phyloP scores from a whole-genome alignment of 2,797 vertebrate genomes.

The Vespertilio murinus region DNA sequence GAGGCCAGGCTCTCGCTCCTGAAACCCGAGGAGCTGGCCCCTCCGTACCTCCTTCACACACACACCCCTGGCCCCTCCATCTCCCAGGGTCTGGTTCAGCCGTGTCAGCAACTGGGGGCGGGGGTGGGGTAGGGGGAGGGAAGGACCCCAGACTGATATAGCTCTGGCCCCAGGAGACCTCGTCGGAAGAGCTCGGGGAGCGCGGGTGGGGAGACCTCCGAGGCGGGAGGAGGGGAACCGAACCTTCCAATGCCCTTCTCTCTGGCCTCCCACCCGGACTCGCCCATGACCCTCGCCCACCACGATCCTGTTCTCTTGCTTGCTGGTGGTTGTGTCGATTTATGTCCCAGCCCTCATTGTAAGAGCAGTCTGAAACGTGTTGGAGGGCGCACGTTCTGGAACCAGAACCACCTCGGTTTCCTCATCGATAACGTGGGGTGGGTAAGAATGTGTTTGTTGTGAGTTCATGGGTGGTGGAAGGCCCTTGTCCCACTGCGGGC shows the following conservation, averaged over 20 bases:
- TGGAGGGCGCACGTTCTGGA: not conserved
- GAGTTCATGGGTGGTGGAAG: not conserved
- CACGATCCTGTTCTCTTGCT: not conserved
- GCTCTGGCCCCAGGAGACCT: conserved; percentile 62
- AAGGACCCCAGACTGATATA: conserved; percentile 59
- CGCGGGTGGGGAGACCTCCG: not conserved
- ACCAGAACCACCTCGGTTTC: not conserved
- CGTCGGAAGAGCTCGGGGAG: not conserved
- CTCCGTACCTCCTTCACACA: not conserved
- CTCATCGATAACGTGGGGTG: not conserved
- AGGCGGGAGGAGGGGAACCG: fast-evolving
- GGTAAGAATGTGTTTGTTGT: not conserved
- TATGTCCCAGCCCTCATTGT: not conserved
- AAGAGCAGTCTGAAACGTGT: not conserved
- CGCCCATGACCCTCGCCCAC: not conserved
- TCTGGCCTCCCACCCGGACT: not conserved
- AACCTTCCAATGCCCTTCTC: not conserved
- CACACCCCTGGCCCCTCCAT: not conserved
- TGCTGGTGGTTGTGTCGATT: not conserved
- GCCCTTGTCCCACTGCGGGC: not conserved
- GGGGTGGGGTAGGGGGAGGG: not conserved
- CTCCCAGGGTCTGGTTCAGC: conserved; percentile 60
- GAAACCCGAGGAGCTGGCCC: conserved; percentile 76
- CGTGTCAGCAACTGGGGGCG: conserved; percentile 19
- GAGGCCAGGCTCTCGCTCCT: conserved; percentile 47